Conservation (phyloP, 2,888 invertebrate species). For the Drosophila diplacantha region DNA sequence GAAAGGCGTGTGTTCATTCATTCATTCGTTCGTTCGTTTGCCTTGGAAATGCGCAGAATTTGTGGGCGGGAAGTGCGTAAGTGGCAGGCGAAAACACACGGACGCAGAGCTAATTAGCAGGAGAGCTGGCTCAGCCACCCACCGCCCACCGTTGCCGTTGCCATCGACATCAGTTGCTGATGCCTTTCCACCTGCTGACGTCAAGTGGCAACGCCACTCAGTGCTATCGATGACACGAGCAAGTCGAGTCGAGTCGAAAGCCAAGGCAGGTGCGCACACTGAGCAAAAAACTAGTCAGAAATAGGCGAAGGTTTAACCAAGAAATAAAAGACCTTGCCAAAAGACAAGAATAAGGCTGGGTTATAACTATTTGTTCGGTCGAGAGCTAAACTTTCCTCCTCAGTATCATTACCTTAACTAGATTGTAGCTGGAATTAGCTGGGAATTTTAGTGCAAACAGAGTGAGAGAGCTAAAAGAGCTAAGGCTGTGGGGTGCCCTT, state of each 20-base stretch:
- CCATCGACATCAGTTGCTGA: slow-evolving; percentile 5
- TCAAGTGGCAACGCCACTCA: slow-evolving; percentile 36
- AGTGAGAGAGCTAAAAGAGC: no score
- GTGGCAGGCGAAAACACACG: slow-evolving; percentile 24
- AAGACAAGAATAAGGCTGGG: not conserved
- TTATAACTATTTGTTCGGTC: not conserved
- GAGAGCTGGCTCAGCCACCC: slow-evolving; percentile 16
- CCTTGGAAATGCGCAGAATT: slow-evolving; percentile 26
- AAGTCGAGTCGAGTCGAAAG: slow-evolving; percentile 6
- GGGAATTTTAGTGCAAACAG: not conserved
- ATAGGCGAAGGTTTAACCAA: not conserved
- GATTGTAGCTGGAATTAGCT: no score
- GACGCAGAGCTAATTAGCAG: slow-evolving; percentile 56
- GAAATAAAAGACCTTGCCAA: fast-evolving
- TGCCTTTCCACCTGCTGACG: slow-evolving; percentile 30
- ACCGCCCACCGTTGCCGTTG: slow-evolving; percentile 6
- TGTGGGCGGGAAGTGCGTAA: slow-evolving; percentile 52
- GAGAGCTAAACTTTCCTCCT: fast-evolving
- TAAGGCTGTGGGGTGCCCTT: no score
- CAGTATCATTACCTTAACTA: not conserved
- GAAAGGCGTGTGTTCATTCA: slow-evolving; percentile 1
- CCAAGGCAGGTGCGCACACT: slow-evolving; percentile 31
- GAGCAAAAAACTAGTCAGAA: not conserved
- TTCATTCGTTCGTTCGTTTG: not conserved
- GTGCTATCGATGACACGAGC: slow-evolving; percentile 35